Conservation (phyloP, 1,140 invertebrate species). For the Drosophila rufa region DNA sequence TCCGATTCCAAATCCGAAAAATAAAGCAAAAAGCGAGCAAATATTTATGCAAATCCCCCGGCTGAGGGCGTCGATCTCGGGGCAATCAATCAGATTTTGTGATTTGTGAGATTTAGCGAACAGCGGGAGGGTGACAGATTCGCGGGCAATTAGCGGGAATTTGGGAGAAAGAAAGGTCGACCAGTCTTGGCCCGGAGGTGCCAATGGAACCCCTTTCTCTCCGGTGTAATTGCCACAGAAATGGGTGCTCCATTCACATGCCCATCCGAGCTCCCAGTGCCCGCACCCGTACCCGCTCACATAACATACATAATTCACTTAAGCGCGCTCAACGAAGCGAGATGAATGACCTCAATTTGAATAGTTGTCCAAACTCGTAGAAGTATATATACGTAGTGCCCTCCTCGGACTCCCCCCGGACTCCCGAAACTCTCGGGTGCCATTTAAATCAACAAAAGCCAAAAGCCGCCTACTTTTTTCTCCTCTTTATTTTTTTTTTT, state of each 20-base stretch:
- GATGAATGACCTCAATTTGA: slow-evolving; percentile 85
- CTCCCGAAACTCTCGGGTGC: slow-evolving; percentile 63
- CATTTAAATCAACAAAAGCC: slow-evolving; percentile 77
- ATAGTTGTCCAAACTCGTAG: slow-evolving; percentile 60
- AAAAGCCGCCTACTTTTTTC: slow-evolving; percentile 66
- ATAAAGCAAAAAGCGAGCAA: slow-evolving; percentile 38
- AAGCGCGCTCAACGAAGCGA: slow-evolving; percentile 83
- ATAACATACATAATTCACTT: slow-evolving; percentile 82
- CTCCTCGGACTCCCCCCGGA: slow-evolving; percentile 21
- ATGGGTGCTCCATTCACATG: slow-evolving; percentile 48
- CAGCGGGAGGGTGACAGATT: slow-evolving; percentile 37
- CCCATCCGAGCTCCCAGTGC: slow-evolving; percentile 20
- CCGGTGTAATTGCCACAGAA: slow-evolving; percentile 19
- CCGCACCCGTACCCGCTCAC: slow-evolving; percentile 42
- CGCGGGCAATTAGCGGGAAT: slow-evolving; percentile 68
- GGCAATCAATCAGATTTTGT: slow-evolving; percentile 57
- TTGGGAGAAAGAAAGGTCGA: slow-evolving; percentile 51
- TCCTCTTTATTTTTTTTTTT: slow-evolving; percentile 14
- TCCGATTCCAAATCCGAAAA: slow-evolving; percentile 47
- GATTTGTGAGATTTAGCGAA: slow-evolving; percentile 10
- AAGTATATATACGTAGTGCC: slow-evolving; percentile 5
- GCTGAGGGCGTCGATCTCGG: slow-evolving; percentile 52
- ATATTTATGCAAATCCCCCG: slow-evolving; percentile 72
- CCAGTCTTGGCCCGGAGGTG: slow-evolving; percentile 51
- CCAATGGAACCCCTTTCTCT: slow-evolving; percentile 43